Evolutionary conservation across 2,113 vertebrate genomes (phyloP).

Genomic region (Oreotrochilus melanogaster): DNA sequence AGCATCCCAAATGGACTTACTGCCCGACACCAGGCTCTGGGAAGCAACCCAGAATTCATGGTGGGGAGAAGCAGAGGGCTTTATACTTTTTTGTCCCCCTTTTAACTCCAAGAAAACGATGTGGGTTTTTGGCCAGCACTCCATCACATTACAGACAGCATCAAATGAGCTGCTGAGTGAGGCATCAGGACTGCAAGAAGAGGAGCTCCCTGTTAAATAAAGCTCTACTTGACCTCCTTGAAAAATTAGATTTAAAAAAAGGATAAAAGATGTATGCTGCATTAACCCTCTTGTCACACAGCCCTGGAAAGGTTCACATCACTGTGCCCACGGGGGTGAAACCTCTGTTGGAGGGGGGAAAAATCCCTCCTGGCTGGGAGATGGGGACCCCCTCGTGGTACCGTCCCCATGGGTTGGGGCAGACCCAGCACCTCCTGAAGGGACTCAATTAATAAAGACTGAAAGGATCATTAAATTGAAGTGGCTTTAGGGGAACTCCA

Average conservation of each 20-base stretch:
- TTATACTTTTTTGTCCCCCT: background rate
- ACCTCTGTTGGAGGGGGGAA: fast-evolving
- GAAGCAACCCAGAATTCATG: fast-evolving
- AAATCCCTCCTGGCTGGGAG: background rate
- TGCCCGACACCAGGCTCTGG: background rate
- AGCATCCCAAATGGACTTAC: background rate
- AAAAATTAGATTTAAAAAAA: constrained; percentile 48
- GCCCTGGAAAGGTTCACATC: background rate
- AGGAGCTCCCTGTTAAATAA: constrained; percentile 14
- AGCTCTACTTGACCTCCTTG: constrained; percentile 18
- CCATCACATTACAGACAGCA: background rate
- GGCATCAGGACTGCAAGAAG: background rate
- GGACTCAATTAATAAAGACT: background rate
- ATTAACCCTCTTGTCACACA: background rate
- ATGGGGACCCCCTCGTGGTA: fast-evolving
- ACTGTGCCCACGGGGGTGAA: background rate
- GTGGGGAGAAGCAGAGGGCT: background rate
- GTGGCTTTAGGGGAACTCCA: background rate
- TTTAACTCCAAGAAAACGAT: background rate
- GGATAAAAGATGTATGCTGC: background rate
- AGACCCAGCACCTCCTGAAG: fast-evolving
- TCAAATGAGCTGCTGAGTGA: background rate
- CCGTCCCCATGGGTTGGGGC: fast-evolving
- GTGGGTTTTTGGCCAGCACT: background rate
- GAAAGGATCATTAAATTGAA: background rate